Evolutionary conservation across 2,113 vertebrate species (phyloP).

Genomic region (Coryphaenoides rupestris): DNA sequence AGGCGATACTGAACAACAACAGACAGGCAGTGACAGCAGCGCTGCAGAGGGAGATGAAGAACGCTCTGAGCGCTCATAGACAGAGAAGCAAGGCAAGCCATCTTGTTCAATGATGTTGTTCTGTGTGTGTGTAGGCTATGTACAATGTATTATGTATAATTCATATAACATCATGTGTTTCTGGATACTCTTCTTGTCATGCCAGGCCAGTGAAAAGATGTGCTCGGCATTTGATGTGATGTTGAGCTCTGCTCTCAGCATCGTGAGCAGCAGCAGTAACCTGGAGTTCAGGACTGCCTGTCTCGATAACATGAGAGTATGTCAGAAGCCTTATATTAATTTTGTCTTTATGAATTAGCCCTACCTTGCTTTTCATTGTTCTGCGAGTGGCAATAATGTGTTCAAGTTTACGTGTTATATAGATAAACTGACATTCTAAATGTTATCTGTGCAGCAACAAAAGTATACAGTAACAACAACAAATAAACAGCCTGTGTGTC

Average conservation of each 20-base stretch:
- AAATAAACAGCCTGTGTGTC: constrained; percentile 4
- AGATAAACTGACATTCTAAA: too few relatives aligned
- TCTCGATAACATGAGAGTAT: constrained; percentile 69
- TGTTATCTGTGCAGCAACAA: too few relatives aligned
- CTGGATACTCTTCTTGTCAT: constrained; percentile 21
- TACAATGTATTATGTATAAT: background rate
- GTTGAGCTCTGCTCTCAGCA: constrained; percentile 56
- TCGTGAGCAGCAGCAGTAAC: constrained; percentile 70
- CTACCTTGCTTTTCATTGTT: background rate
- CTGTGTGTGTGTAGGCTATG: background rate
- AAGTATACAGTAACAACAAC: too few relatives aligned
- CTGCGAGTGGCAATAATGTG: background rate
- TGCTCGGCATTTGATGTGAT: constrained; percentile 58
- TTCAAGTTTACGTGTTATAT: background rate
- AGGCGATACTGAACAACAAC: constrained; percentile 69
- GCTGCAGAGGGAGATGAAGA: constrained; percentile 58
- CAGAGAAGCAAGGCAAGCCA: constrained; percentile 55
- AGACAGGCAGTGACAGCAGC: constrained; percentile 47
- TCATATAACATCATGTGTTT: constrained; percentile 2
- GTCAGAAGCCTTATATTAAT: background rate
- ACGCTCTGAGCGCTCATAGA: constrained; percentile 41
- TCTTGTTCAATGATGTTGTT: background rate
- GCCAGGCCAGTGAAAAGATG: constrained; percentile 60
- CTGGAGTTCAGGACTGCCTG: constrained; percentile 67
- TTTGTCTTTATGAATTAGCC: background rate